These are phyloP conservation scores for Fragum whitleyi DNA, from an alignment of 2,888 invertebrate genomes.

Conservation along the genomic window DNA sequence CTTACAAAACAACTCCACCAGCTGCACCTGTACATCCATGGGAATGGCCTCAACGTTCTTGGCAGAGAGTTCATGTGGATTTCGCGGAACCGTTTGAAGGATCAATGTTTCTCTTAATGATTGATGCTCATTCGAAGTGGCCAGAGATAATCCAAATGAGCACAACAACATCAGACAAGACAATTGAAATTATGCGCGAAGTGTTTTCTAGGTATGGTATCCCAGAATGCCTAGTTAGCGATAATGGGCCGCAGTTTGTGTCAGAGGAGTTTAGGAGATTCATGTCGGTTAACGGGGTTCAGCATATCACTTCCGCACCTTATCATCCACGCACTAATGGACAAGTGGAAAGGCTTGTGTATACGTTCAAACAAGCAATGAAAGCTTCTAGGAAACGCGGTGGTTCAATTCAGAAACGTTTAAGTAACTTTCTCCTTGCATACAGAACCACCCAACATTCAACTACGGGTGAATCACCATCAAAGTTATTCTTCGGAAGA, in stretches of 20 bases:
- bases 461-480: not conserved
- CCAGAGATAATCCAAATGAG: conserved; percentile 79
- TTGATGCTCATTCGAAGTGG: conserved; percentile 85
- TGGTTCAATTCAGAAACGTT: conserved; percentile 14
- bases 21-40: conserved; percentile 73
- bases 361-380: conserved; percentile 63
- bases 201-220: conserved; percentile 61
- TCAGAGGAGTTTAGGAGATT: conserved; percentile 58
- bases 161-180: conserved; percentile 46
- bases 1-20: conserved; percentile 51
- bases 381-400: conserved; percentile 26
- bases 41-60: conserved; percentile 74
- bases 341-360: conserved; percentile 63
- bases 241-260: conserved; percentile 63
- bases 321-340: conserved; percentile 67
- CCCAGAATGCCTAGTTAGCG: conserved; percentile 51
- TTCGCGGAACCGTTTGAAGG: conserved; percentile 82
- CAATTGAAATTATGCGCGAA: conserved; percentile 52
- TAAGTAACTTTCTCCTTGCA: conserved; percentile 18
- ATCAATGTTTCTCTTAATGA: conserved; percentile 80
- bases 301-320: conserved; percentile 54
- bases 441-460: conserved; percentile 22
- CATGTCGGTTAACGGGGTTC: conserved; percentile 57
- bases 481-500: conserved; percentile 20
- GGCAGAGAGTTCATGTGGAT: conserved; percentile 85